Base-by-base conservation (phyloP, 2,888 invertebrate species). In the Eupithecia vulgata region DNA sequence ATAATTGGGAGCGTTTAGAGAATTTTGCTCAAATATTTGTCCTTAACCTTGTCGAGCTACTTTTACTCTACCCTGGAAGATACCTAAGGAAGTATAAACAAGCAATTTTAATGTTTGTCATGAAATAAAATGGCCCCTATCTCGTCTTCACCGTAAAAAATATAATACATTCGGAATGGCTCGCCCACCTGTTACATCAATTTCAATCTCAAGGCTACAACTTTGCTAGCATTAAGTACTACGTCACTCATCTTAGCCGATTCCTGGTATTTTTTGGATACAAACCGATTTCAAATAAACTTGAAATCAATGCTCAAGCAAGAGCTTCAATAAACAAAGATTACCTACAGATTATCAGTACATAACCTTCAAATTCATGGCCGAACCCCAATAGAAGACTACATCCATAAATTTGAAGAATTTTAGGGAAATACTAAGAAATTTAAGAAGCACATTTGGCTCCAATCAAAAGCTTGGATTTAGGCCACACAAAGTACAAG, bases 91-190 rank as follows among this genome's bases (percentile, higher is more conserved):
- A 76, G 78, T 68, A 68, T 68, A 64, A 37, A 64, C 61, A 45
- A 67, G 40, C 77, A 76, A 71, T 70, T 68, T 59, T 62, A 64
- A 66, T 52, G 66, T 67, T 34, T 62, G 75, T 77, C 79, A 76
- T 48, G 74, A 77, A 74, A 72, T 73, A 73, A 74, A 78, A 78
- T 69, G 59, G 61, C 48, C 65, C 67, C 59, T 30, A 73, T 69
- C 78, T 77, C 79, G 80, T 80, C 79, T 79, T 77, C 76, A 73
- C 76, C 76, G 68, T 68, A 72, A 75, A 74, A 72, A 74, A 75
- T 67, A 77, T 68, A 35, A 73, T 76, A 74, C 57, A 72, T 71
- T 30, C 72, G 77, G 78, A 81, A 78, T 79, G 68, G 34, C 77
- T 77, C 79, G 78, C 61, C 79, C 79, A 77, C 76, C 57, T 5